These are phyloP conservation scores for Gallinago media DNA, from an alignment of 2,113 vertebrate genomes.

Conservation along the genomic window DNA sequence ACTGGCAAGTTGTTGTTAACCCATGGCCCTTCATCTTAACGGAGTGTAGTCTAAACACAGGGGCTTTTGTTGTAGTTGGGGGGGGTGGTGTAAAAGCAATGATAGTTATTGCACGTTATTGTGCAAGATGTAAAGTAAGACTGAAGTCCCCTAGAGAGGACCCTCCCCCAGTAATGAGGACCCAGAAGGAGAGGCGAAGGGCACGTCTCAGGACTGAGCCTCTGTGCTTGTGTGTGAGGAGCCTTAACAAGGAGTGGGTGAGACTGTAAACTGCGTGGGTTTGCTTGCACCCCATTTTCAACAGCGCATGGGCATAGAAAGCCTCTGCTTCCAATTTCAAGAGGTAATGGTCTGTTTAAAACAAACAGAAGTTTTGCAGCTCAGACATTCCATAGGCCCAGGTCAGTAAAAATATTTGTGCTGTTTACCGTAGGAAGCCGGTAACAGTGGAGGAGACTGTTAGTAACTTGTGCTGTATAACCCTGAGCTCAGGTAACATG, in stretches of 20 bases:
- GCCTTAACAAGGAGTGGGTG: background rate
- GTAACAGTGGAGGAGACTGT: slow-evolving; percentile 68
- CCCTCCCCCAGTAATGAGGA: background rate
- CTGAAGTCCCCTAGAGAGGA: background rate
- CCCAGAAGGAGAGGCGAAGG: background rate
- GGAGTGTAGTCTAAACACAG: slow-evolving; percentile 41
- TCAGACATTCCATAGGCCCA: background rate
- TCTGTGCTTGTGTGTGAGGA: background rate
- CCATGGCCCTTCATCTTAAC: slow-evolving; percentile 26
- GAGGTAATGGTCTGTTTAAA: background rate
- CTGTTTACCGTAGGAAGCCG: slow-evolving; percentile 76
- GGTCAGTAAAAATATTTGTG: slow-evolving; percentile 75
- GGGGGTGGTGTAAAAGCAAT: background rate
- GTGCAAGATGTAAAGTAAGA: background rate
- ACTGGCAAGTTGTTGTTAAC: slow-evolving; percentile 52
- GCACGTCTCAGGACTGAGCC: background rate
- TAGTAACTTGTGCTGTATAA: slow-evolving; percentile 77
- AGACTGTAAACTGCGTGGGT: background rate
- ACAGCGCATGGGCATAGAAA: background rate
- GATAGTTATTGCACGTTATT: background rate
- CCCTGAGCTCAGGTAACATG: slow-evolving; percentile 79
- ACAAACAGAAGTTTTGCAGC: background rate
- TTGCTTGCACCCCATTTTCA: background rate
- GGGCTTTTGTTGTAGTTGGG: slow-evolving; percentile 28
- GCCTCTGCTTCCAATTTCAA: background rate